Base-by-base conservation (phyloP, 2,797 vertebrate genomes). In the Chaetophractus vellerosus region DNA sequence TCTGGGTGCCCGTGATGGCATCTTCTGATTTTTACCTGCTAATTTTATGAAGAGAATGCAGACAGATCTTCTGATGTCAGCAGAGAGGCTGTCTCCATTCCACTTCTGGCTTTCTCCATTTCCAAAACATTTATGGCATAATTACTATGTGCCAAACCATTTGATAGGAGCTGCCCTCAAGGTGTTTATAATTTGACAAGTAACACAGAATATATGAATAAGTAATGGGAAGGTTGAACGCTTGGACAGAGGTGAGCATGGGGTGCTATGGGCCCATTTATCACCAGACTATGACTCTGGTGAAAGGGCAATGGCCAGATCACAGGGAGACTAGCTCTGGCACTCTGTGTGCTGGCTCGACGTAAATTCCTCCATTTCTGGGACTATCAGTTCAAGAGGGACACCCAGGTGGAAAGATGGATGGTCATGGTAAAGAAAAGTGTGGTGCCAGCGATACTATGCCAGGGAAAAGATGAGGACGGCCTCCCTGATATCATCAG, bases 81-180 rank as follows among this genome's bases (percentile, higher is more conserved):
- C 24, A 82, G 14, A 82, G 21, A 8, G 9, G 8, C 6, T 85
- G 63, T 93, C 74, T 92, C 74, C 31, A 50, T 76, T 92, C 38
- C n/a, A n/a, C n/a, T n/a, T n/a, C n/a, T 5, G 9, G 9, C 6
- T 88, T 68, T 93, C 74, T 92, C 74, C 31, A 52, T 76, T 92
- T 88, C 82, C 85, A 52, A 89, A 83, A 72, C 16, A 96, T 76
- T 84, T 84, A 76, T 21, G 36, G 9, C 57, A 41, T 81, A 78
- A 72, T 84, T 85, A 5, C 36, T 74, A 28, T 33, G 12, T 45
- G 21, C 28, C 23, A 79, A 74, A 36, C 6, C 11, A 57, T 33
- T 4, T 14, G 14, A 5, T 69, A 78, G 45, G 19, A 84, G 21
- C 9, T 26, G 23, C 6, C 19, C 3, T 82, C 19, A 79, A 80